Conservation (phyloP, 2,888 invertebrate genomes). For the Pheosia gnoma region DNA sequence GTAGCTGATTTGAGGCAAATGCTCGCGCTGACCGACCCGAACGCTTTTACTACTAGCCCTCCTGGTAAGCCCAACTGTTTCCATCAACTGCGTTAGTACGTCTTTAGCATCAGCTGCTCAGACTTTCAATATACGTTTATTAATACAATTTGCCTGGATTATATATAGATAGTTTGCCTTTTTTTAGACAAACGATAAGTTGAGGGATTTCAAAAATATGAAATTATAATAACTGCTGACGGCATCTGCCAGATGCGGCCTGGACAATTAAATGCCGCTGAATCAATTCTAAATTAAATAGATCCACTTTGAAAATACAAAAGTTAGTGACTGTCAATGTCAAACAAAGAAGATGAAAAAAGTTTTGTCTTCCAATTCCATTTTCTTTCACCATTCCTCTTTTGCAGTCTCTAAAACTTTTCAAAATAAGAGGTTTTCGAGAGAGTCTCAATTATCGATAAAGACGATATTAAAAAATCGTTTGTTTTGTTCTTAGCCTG, state of each 20-base stretch:
- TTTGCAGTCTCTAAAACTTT: conserved; percentile 82
- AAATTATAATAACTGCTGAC: conserved; percentile 65
- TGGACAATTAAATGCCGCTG: conserved; percentile 68
- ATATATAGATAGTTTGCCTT: too few relatives aligned
- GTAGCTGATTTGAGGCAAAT: too few relatives aligned
- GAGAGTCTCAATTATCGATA: conserved; percentile 84
- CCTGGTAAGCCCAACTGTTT: too few relatives aligned
- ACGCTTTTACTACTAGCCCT: too few relatives aligned
- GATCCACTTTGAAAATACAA: conserved; percentile 79
- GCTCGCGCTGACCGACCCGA: too few relatives aligned
- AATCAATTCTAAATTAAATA: conserved; percentile 81
- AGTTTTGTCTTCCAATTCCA: conserved; percentile 80
- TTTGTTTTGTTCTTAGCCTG: conserved; percentile 82
- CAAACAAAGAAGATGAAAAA: conserved; percentile 84
- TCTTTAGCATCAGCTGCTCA: too few relatives aligned
- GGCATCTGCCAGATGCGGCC: conserved; percentile 69
- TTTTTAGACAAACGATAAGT: conserved; percentile 9
- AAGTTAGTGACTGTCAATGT: conserved; percentile 82
- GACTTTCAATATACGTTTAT: too few relatives aligned
- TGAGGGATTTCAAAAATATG: conserved; percentile 27
- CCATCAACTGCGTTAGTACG: too few relatives aligned
- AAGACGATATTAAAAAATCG: conserved; percentile 84
- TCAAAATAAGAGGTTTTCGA: conserved; percentile 83
- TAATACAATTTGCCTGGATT: too few relatives aligned
- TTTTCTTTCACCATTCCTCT: conserved; percentile 81